Evolutionary conservation across 2,113 vertebrate genomes (phyloP).

Genomic region (Chamaetylas fuelleborni): DNA sequence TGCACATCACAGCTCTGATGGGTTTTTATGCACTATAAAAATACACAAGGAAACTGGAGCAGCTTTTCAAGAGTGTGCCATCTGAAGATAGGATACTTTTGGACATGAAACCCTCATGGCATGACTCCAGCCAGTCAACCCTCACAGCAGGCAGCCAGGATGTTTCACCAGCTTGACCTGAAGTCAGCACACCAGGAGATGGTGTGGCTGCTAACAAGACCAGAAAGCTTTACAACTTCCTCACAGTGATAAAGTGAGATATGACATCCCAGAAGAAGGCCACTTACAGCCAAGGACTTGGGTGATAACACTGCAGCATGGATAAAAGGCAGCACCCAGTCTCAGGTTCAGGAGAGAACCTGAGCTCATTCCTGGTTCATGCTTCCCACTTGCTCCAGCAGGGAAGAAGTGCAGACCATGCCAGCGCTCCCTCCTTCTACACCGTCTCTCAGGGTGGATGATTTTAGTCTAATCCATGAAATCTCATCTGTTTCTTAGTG

Average conservation of each 20-base stretch:
- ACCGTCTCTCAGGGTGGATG: neutral
- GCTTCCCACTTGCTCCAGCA: neutral
- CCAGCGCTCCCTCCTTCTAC: neutral
- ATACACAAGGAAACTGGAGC: neutral
- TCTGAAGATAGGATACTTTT: neutral
- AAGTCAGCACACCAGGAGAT: neutral
- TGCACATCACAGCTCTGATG: neutral
- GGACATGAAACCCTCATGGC: neutral
- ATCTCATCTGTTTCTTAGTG: neutral
- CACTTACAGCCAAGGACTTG: neutral
- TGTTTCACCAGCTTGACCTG: neutral
- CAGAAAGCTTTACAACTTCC: neutral
- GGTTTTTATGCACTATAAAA: neutral
- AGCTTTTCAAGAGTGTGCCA: neutral
- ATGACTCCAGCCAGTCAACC: neutral
- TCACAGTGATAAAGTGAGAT: neutral
- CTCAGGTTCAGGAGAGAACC: neutral
- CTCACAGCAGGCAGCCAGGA: fast-evolving
- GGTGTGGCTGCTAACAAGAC: neutral
- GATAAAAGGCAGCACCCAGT: neutral
- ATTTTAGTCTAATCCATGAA: neutral
- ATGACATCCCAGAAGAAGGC: neutral
- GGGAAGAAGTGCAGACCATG: neutral
- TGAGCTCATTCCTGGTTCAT: neutral
- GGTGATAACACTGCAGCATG: neutral